These are phyloP conservation scores for Ceratitis capitata DNA, from an alignment of 1,140 invertebrate genomes.

Conservation along the genomic window DNA sequence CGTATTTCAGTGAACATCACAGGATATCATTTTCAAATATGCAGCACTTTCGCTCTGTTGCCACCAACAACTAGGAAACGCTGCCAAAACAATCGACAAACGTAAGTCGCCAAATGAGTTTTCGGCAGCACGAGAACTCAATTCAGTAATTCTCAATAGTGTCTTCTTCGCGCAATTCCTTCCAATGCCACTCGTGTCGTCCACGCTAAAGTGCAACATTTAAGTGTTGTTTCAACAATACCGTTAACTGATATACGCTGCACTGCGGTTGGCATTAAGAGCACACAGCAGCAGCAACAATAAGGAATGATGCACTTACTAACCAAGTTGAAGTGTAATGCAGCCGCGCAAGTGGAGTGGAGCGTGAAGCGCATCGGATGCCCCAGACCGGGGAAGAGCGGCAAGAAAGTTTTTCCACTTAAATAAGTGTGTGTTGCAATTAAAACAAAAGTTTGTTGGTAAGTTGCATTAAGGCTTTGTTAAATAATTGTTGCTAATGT, in stretches of 20 bases:
- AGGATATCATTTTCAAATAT: constrained; percentile 1
- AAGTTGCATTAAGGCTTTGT: constrained; percentile 17
- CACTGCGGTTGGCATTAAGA: constrained; percentile 18
- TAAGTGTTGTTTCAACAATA: constrained; percentile 37
- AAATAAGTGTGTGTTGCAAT: constrained; percentile 30
- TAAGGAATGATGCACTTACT: background rate
- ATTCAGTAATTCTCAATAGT: too few relatives aligned
- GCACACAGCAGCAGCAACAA: background rate
- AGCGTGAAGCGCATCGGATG: background rate
- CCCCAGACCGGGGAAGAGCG: background rate
- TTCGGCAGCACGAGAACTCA: too few relatives aligned
- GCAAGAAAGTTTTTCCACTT: constrained; percentile 33
- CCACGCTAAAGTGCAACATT: constrained; percentile 18
- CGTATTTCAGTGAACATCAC: background rate
- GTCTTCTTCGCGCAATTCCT: background rate
- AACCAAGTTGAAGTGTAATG: background rate
- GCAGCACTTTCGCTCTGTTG: constrained; percentile 5
- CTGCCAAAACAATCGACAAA: background rate
- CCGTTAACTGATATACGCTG: constrained; percentile 28
- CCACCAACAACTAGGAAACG: background rate
- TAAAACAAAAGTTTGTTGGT: constrained; percentile 29
- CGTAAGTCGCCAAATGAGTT: background rate
- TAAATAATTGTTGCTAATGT: background rate
- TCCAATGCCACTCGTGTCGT: background rate
- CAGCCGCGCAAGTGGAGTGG: too few relatives aligned